Conservation (phyloP, 2,113 vertebrate genomes). For the Phycodurus eques region DNA sequence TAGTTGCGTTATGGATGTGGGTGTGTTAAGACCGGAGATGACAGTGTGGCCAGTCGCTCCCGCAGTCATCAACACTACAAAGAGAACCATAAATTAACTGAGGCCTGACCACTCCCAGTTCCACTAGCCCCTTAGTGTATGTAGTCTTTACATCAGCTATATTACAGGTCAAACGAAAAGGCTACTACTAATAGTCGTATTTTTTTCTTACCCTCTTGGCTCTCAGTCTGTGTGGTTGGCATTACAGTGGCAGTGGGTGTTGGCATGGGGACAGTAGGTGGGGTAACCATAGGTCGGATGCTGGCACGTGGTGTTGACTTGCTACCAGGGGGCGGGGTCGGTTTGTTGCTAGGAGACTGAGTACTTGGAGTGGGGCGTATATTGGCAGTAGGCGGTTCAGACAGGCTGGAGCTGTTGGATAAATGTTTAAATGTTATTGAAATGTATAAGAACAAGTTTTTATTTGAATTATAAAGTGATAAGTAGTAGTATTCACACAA, state of each 20-base stretch:
- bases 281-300: conserved; percentile 96
- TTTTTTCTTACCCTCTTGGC: conserved; percentile 82
- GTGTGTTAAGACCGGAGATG: conserved; percentile 82
- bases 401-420: conserved; percentile 79
- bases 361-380: conserved; percentile 97
- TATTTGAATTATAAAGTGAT: background rate
- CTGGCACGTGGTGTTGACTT: conserved; percentile 94
- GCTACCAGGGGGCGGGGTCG: conserved; percentile 80
- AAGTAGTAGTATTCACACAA: background rate
- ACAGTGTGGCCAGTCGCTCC: conserved; percentile 90
- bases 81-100: background rate
- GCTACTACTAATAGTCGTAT: background rate
- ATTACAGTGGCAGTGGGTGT: conserved; percentile 98
- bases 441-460: background rate
- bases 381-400: conserved; percentile 95
- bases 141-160: background rate
- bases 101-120: background rate
- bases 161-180: background rate
- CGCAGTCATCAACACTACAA: conserved; percentile 30
- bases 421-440: background rate
- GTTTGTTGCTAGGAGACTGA: conserved; percentile 74
- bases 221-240: conserved; percentile 96
- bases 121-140: background rate
- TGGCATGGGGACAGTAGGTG: conserved; percentile 84
- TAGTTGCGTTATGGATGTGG: conserved; percentile 83